phyloP scores from a whole-genome alignment of 2,113 vertebrate genomes.

The Xiphophorus maculatus region DNA sequence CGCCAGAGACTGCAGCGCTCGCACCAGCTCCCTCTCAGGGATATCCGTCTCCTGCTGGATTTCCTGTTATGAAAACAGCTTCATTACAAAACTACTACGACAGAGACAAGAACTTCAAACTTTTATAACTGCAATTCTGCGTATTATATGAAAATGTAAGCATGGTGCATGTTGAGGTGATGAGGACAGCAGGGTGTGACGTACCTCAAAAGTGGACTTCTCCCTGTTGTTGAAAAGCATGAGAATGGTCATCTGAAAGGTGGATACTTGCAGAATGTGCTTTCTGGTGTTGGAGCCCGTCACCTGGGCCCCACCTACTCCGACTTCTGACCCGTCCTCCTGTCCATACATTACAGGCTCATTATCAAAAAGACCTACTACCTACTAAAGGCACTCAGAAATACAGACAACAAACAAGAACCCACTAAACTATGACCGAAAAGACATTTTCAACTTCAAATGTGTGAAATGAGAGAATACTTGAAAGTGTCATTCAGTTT shows the following conservation, averaged over 20 bases:
- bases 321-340: conserved; percentile 98
- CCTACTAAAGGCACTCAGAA: neutral
- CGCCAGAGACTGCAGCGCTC: conserved; percentile 96
- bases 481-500: too few species aligned
- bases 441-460: too few species aligned
- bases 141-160: neutral
- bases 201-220: conserved; percentile 97
- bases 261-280: conserved; percentile 98
- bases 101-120: conserved; percentile 3
- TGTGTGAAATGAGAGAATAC: too few species aligned
- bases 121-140: neutral
- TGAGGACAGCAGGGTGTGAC: neutral
- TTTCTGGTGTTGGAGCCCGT: conserved; percentile 98
- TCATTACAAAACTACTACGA: neutral
- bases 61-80: conserved; percentile 81
- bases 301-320: conserved; percentile 95
- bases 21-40: conserved; percentile 95
- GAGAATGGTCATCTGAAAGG: conserved; percentile 99
- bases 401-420: neutral
- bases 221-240: conserved; percentile 99
- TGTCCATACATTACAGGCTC: conserved; percentile 51
- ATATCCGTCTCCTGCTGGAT: conserved; percentile 99
- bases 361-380: too few species aligned
- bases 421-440: too few species aligned
- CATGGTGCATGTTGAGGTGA: neutral